These are phyloP conservation scores for Drosophila diplacantha DNA, from an alignment of 2,888 invertebrate genomes.

Conservation along the genomic window DNA sequence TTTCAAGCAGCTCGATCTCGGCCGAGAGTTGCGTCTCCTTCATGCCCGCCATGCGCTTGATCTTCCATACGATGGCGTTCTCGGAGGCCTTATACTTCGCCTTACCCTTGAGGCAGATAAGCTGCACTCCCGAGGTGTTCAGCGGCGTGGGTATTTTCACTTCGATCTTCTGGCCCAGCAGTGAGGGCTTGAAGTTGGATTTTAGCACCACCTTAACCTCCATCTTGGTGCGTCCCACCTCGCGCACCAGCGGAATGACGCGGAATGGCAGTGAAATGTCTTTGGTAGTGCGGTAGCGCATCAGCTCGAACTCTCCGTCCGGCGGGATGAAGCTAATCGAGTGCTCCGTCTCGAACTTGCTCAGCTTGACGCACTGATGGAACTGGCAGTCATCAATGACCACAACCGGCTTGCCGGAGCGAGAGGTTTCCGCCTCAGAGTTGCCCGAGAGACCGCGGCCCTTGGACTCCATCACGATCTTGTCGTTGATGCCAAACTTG, in stretches of 20 bases:
- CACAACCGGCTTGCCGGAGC: constrained; percentile 98
- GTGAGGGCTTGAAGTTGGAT: constrained; percentile 98
- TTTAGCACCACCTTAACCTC: constrained; percentile 99
- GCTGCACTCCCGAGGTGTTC: constrained; percentile 98
- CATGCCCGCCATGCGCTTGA: constrained; percentile 97
- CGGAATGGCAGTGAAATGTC: constrained; percentile 99
- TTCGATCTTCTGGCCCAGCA: constrained; percentile 99
- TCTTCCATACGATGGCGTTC: constrained; percentile 98
- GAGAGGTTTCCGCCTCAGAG: constrained; percentile 86
- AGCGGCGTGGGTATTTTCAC: constrained; percentile 99
- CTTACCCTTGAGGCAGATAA: constrained; percentile 99
- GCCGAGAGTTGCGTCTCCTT: constrained; percentile 99
- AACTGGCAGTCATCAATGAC: constrained; percentile 99
- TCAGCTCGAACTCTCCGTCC: constrained; percentile 99
- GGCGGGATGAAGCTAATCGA: constrained; percentile 99
- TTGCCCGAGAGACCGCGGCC: constrained; percentile 87
- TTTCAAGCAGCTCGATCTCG: constrained; percentile 98
- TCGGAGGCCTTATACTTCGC: constrained; percentile 99
- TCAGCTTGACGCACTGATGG: constrained; percentile 99
- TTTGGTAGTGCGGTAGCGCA: constrained; percentile 99
- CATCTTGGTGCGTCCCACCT: constrained; percentile 99
- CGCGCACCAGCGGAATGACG: constrained; percentile 98
- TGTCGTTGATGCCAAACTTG: constrained; percentile 99
- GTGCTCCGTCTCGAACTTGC: constrained; percentile 99
- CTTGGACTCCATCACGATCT: constrained; percentile 98